phyloP scores from a whole-genome alignment of 1,140 invertebrate genomes.

The Temnothorax nylanderi region DNA sequence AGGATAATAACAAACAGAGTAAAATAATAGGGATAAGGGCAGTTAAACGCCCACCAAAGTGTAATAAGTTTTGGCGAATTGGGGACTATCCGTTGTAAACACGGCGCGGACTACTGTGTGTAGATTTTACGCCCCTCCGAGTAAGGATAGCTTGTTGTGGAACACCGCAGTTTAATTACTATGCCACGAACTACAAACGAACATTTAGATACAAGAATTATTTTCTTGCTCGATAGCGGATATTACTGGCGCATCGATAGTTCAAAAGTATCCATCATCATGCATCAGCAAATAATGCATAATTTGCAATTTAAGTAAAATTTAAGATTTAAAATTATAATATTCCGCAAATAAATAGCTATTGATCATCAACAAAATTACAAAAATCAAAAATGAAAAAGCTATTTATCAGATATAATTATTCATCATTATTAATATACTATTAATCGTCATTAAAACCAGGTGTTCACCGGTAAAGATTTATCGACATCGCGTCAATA shows the following conservation, averaged over 20 bases:
- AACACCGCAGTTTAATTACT: constrained; percentile 72
- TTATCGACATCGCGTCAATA: constrained; percentile 12
- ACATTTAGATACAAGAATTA: constrained; percentile 70
- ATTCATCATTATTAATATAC: constrained; percentile 19
- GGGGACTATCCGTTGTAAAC: constrained; percentile 68
- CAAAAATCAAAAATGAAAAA: background rate
- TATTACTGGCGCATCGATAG: constrained; percentile 53
- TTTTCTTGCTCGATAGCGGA: constrained; percentile 61
- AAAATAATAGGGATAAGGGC: constrained; percentile 26
- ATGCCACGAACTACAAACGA: constrained; percentile 64
- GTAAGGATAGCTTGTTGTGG: constrained; percentile 70
- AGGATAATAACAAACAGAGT: background rate
- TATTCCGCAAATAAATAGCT: background rate
- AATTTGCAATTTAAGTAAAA: background rate
- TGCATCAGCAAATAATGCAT: background rate
- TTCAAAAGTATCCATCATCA: constrained; percentile 56
- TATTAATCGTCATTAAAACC: background rate
- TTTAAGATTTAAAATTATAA: background rate
- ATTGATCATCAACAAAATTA: background rate
- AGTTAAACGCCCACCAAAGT: constrained; percentile 51
- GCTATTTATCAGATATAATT: background rate
- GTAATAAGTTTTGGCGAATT: constrained; percentile 68
- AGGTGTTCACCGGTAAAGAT: background rate
- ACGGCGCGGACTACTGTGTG: constrained; percentile 29
- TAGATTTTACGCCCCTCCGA: constrained; percentile 68